Evolutionary conservation across 2,797 vertebrate species (phyloP).

Genomic region (Hafferia zeledoni): DNA sequence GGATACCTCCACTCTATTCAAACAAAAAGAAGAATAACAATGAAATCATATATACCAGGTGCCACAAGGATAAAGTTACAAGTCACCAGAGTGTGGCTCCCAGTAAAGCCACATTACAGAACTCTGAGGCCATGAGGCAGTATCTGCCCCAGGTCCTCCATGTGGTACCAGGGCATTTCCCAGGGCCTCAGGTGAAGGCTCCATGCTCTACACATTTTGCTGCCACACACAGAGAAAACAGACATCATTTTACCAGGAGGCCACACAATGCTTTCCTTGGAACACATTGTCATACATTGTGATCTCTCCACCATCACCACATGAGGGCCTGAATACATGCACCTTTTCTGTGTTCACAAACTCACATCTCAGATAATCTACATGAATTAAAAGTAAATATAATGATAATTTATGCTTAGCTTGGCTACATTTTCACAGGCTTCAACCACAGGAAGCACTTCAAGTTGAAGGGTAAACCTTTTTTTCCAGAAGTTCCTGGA

Average conservation of each 20-base stretch:
- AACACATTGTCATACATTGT: too few relatives aligned
- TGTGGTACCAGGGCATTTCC: neutral
- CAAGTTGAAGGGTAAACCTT: neutral
- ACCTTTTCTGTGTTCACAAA: neutral
- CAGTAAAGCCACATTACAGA: accelerated
- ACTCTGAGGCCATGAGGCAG: neutral
- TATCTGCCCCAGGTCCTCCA: neutral
- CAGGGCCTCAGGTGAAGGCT: accelerated
- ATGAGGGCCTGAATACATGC: accelerated
- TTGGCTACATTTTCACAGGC: neutral
- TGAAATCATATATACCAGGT: neutral
- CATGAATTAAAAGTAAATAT: neutral
- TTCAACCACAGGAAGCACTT: neutral
- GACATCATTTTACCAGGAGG: neutral
- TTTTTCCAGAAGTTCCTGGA: neutral
- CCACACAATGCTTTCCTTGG: neutral
- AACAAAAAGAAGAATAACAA: neutral
- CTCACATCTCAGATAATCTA: neutral
- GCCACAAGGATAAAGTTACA: neutral
- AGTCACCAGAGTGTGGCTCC: accelerated
- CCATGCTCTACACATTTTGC: neutral
- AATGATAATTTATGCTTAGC: neutral
- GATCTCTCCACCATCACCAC: neutral
- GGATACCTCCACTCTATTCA: neutral
- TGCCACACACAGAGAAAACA: accelerated